Base-by-base conservation (phyloP, 2,797 vertebrate genomes). In the Protosalanx chinensis region DNA sequence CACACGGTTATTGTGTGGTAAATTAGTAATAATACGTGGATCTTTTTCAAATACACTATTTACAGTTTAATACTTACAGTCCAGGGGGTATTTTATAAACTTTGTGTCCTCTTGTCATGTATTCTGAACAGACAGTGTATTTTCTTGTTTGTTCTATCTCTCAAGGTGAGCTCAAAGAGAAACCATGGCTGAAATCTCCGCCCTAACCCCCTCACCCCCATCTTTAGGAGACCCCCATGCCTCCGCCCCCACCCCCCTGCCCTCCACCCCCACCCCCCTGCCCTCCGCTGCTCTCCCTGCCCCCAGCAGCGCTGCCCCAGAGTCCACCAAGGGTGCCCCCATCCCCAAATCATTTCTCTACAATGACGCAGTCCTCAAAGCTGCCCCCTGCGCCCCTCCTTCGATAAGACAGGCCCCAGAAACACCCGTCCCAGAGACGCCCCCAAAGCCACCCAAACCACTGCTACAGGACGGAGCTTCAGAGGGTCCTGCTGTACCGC, bases 181-280 rank as follows among this genome's bases (percentile, higher is more conserved):
- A 84, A 86, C 76, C 67, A 94, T 93, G 93, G 91, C 93, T 13
- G 92, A 94, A 78, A 83, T 93, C 67, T 89, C 87, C 56, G 81
- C 91, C 69, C 76, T 93, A 30, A 88, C 86, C 68, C 83, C 90
- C 20, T 91, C 91, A 8, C 79, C 91, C 56, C 82, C 92, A 59
- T 79, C 83, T 4, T 72, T 91, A 78, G 82, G 78, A 2, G 92
- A 93, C 20, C 81, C 88, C 63, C 85, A 81, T 65, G 70, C 77
- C 57, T 53, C 84, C 71, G 84, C 85, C 56, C 74, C 91, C 61
- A 73, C 88, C 33, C 66, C 86, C 63, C 63, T 78, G 0, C 75
- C 88, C 73, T 82, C 89, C 5, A 64, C 85, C 56, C 74, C 91
- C 61, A 73, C 88, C 33, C 66, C 86, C 63, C 63, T 78, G 0